Evolutionary conservation across 2,888 invertebrate species (phyloP).

Genomic region (Melanophora roralis): DNA sequence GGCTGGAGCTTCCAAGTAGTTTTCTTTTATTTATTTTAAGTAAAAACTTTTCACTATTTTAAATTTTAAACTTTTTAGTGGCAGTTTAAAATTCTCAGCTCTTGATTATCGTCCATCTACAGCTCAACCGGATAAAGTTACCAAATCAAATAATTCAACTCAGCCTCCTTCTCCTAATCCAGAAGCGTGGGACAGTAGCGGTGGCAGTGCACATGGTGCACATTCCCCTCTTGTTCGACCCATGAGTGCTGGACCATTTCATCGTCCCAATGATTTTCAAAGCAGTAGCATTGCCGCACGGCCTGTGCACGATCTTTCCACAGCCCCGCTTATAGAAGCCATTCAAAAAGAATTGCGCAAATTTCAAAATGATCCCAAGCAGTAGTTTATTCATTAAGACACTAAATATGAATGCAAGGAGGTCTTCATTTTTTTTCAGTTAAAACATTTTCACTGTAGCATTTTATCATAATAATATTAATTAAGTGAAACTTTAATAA

Average conservation of each 20-base stretch:
- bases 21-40: no score
- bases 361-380: constrained; percentile 71
- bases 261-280: constrained; percentile 78
- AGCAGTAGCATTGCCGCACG: constrained; percentile 63
- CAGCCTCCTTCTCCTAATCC: constrained; percentile 77
- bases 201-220: constrained; percentile 78
- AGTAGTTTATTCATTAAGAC: not conserved
- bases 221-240: constrained; percentile 80
- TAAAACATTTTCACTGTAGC: constrained; percentile 1
- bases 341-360: constrained; percentile 84
- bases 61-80: constrained; percentile 65
- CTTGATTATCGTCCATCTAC: constrained; percentile 73
- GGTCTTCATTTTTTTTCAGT: not conserved
- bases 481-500: no score
- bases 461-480: no score
- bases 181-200: constrained; percentile 78
- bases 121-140: constrained; percentile 73
- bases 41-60: no score
- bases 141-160: constrained; percentile 73
- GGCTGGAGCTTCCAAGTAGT: constrained; percentile 73
- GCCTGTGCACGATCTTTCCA: constrained; percentile 82
- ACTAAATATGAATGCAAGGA: no score
- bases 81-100: constrained; percentile 67
- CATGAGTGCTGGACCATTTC: constrained; percentile 82
- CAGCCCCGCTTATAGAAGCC: constrained; percentile 89